These are phyloP conservation scores for Lacerta bilineata DNA, from an alignment of 2,797 vertebrate species.

Conservation along the genomic window DNA sequence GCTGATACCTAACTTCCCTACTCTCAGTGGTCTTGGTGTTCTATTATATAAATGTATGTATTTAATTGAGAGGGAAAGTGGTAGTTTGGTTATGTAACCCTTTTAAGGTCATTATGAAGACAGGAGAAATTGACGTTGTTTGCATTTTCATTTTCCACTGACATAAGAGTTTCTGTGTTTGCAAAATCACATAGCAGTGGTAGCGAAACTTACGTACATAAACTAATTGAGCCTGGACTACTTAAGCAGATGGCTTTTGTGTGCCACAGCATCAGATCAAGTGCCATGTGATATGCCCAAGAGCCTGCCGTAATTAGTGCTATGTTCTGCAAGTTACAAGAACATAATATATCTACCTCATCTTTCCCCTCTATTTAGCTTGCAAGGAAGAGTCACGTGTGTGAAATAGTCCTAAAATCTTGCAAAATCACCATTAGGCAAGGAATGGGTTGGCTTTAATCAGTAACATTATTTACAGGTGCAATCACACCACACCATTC, in stretches of 20 bases:
- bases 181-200: background rate
- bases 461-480: conserved; percentile 10
- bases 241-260: conserved; percentile 54
- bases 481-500: background rate
- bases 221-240: conserved; percentile 52
- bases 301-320: background rate
- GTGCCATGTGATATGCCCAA: rapidly evolving
- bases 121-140: conserved; percentile 61
- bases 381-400: background rate
- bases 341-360: background rate
- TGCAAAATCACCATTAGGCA: conserved; percentile 25
- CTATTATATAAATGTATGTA: conserved; percentile 33
- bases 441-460: conserved; percentile 21
- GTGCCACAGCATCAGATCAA: conserved; percentile 10
- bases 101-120: conserved; percentile 44
- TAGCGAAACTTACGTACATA: conserved; percentile 46
- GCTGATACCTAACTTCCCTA: conserved; percentile 24
- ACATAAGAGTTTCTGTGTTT: conserved; percentile 67
- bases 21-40: conserved; percentile 29
- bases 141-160: conserved; percentile 68
- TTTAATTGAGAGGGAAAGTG: conserved; percentile 45
- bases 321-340: background rate
- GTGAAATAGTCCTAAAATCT: background rate
- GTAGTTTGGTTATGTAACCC: conserved; percentile 59
- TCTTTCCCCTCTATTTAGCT: background rate